Base-by-base conservation (phyloP, 2,888 invertebrate species). In the Archips crataeganus region DNA sequence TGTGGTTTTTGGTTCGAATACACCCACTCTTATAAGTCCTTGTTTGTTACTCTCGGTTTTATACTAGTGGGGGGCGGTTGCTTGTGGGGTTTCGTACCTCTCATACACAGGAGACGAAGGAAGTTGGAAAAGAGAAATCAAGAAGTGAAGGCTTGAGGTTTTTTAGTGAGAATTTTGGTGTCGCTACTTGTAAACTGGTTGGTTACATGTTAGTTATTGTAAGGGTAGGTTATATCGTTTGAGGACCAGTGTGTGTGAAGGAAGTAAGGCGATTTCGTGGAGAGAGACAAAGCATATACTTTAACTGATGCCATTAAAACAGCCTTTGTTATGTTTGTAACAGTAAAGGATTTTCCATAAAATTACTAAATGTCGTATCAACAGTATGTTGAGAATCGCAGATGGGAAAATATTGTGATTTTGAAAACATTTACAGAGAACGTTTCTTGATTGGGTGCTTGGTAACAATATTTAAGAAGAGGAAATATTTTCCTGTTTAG, bases 61-160 rank as follows among this genome's bases (percentile, higher is more conserved):
- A 95, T 97, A 60, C 89, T 98, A 47, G 91, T 98, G 6, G 93
- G 95, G 8, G 98, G 98, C 0, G 96, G 97, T 0, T 91, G 95
- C 2, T 90, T 98, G 15, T 98, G 98, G 98, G 93, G 95, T 0
- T 95, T 97, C 68, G 96, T 97, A 79, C 98, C 98, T 0, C 95
- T 97, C 75, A 96, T 97, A 68, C 93, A 95, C 75, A 95, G 88
- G 42, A 84, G 89, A 49, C 87, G 91, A 81, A 83, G 82, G 77
- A 78, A 80, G 34, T 85, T 85, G 47, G 3, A 81, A 10, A 75
- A 62, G 57, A 57, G 32, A 57, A 57, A 2, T 57, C 57, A 57
- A 34, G 76, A 75, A 4, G 79, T 76, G 2, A 90, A 89, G 63
- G 87, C 91, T 82, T 92, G 90, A 47, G 6, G 15, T 32, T 45